phyloP scores from a whole-genome alignment of 2,888 invertebrate genomes.

The Ceriagrion tenellum region DNA sequence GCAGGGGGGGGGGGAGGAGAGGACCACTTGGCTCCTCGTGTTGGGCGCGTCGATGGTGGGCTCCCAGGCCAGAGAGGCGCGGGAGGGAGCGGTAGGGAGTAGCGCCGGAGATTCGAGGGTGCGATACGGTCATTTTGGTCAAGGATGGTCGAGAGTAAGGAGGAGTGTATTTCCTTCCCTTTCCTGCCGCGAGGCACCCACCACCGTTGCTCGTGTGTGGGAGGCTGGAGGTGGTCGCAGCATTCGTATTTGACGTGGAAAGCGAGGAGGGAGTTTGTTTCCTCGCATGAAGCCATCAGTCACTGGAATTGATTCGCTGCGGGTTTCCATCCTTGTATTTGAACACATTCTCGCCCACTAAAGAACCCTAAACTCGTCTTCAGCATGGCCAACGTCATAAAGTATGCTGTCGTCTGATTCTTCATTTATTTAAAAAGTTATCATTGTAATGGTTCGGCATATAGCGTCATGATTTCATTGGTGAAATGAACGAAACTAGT shows the following conservation, averaged over 20 bases:
- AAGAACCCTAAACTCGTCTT: background rate
- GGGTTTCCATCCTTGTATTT: background rate
- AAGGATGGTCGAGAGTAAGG: background rate
- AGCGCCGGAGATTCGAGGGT: background rate
- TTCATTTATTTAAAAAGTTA: background rate
- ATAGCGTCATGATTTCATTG: no score
- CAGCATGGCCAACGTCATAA: background rate
- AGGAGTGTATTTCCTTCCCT: background rate
- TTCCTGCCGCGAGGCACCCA: background rate
- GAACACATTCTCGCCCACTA: background rate
- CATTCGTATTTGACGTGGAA: no score
- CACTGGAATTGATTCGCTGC: background rate
- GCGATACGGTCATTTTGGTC: background rate
- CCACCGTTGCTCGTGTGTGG: background rate
- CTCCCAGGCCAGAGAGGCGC: background rate
- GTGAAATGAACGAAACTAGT: no score
- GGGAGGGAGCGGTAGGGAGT: no score
- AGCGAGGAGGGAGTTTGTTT: background rate
- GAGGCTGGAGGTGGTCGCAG: background rate
- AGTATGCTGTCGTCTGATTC: background rate
- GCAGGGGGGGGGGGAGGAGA: no score
- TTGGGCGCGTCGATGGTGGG: background rate
- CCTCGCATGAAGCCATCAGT: background rate
- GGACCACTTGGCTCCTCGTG: conserved; percentile 18
- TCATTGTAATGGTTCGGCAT: no score